phyloP scores from a whole-genome alignment of 2,888 invertebrate genomes.

The Melieria crassipennis region DNA sequence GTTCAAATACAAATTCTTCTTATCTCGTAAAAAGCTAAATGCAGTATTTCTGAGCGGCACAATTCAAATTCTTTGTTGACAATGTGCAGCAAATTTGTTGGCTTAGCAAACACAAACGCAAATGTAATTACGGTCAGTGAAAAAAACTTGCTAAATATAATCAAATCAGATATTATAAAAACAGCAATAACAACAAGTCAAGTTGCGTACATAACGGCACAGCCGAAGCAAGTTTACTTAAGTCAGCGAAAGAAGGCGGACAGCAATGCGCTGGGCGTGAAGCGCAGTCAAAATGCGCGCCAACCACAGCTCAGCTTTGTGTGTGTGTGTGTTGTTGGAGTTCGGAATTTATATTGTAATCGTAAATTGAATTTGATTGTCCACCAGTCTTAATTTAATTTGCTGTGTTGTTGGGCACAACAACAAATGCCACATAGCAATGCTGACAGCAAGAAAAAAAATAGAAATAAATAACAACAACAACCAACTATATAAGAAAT shows the following conservation, averaged over 20 bases:
- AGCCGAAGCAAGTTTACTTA: neutral
- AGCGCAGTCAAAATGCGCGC: no score
- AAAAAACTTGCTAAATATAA: constrained; percentile 1
- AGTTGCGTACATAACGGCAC: neutral
- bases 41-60: neutral
- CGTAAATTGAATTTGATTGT: constrained; percentile 44
- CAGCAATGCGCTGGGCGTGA: no score
- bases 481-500: neutral
- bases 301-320: neutral
- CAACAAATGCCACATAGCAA: no score
- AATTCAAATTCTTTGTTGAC: neutral
- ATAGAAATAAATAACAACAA: neutral
- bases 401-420: constrained; percentile 30
- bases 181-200: neutral
- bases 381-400: constrained; percentile 38
- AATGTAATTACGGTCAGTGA: constrained; percentile 41
- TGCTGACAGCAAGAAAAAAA: neutral
- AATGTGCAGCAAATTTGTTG: constrained; percentile 35
- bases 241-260: neutral
- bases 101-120: constrained; percentile 37
- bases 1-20: no score
- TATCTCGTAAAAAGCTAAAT: constrained; percentile 8
- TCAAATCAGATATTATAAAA: neutral
- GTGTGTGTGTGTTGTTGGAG: neutral
- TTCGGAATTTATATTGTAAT: constrained; percentile 34